Conservation (phyloP, 2,888 invertebrate genomes). For the Sussaba pulchella region DNA sequence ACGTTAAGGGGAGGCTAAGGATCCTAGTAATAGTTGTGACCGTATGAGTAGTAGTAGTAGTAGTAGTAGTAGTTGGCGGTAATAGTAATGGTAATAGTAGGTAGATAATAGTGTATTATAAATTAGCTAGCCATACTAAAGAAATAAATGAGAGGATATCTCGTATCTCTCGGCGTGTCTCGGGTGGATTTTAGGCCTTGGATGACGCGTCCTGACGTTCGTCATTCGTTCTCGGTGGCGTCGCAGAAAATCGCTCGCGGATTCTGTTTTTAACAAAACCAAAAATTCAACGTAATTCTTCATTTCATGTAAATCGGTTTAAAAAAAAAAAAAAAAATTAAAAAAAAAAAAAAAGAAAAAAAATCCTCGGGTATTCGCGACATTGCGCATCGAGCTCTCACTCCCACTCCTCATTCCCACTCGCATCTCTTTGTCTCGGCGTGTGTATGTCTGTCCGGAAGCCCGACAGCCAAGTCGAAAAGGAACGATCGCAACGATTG, state of each 20-base stretch:
- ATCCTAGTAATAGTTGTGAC: constrained; percentile 37
- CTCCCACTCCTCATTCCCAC: no score
- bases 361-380: constrained; percentile 39
- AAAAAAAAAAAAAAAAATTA: constrained; percentile 47
- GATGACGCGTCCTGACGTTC: constrained; percentile 16
- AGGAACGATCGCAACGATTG: constrained; percentile 13
- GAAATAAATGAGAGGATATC: constrained; percentile 6
- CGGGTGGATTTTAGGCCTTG: constrained; percentile 23
- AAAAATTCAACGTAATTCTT: constrained; percentile 24
- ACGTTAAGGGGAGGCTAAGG: constrained; percentile 37
- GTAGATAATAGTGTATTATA: constrained; percentile 57
- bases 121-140: constrained; percentile 54
- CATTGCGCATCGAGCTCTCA: background rate
- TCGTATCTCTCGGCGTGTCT: background rate
- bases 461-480: constrained; percentile 41
- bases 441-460: background rate
- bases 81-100: constrained; percentile 28
- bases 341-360: constrained; percentile 61
- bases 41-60: constrained; percentile 38
- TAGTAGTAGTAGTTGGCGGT: constrained; percentile 37
- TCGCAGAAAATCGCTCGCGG: constrained; percentile 8
- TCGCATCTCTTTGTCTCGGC: background rate
- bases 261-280: constrained; percentile 6
- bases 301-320: constrained; percentile 36
- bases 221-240: constrained; percentile 1